These are phyloP conservation scores for Drosophila anomalipes DNA, from an alignment of 2,888 invertebrate genomes.

Conservation along the genomic window DNA sequence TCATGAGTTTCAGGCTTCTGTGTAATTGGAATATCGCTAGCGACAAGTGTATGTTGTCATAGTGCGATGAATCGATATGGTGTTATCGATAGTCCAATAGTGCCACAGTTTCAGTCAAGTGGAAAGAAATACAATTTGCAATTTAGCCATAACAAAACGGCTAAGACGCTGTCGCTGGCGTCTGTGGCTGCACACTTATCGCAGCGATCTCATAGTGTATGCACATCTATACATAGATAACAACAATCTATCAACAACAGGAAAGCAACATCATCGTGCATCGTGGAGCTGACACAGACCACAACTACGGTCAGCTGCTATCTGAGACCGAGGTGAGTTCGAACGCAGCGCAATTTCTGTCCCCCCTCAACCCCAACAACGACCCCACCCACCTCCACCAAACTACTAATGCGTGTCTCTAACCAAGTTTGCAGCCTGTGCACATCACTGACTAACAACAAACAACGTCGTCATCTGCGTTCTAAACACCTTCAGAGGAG, in stretches of 20 bases:
- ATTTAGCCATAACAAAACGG: slow-evolving; percentile 54
- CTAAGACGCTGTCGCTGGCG: slow-evolving; percentile 44
- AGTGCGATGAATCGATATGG: slow-evolving; percentile 9
- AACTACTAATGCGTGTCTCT: slow-evolving; percentile 56
- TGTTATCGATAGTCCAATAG: slow-evolving; percentile 42
- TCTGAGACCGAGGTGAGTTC: slow-evolving; percentile 46
- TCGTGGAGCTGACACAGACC: slow-evolving; percentile 37
- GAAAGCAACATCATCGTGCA: slow-evolving; percentile 11
- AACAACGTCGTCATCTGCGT: slow-evolving; percentile 23
- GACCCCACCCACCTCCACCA: neutral
- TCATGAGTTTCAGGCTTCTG: neutral
- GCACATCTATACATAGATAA: slow-evolving; percentile 6
- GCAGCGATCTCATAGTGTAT: neutral
- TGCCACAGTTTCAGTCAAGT: slow-evolving; percentile 26
- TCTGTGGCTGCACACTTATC: slow-evolving; percentile 28
- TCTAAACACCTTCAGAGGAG: slow-evolving; percentile 7
- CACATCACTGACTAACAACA: slow-evolving; percentile 35
- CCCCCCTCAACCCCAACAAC: neutral
- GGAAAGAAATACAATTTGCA: slow-evolving; percentile 37
- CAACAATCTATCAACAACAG: neutral
- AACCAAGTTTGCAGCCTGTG: slow-evolving; percentile 58
- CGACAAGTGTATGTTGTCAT: neutral
- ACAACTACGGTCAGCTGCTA: slow-evolving; percentile 54
- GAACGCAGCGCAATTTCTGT: slow-evolving; percentile 17
- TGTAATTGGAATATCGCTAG: neutral